Conservation (phyloP, 2,888 invertebrate species). For the Tenthredo amoena region DNA sequence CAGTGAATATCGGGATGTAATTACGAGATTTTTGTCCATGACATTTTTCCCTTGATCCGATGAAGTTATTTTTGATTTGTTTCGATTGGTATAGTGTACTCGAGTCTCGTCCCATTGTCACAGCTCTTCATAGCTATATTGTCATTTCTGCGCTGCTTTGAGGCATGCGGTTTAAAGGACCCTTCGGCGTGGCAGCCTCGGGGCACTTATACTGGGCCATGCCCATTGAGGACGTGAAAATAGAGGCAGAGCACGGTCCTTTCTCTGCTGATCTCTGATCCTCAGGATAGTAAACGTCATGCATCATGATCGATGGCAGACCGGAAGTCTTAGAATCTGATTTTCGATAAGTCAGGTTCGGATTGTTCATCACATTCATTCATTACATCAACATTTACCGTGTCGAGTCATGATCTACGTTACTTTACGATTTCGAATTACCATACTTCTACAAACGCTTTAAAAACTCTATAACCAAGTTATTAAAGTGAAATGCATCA, state of each 20-base stretch:
- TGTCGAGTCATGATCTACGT: neutral
- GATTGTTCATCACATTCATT: neutral
- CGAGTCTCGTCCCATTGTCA: neutral
- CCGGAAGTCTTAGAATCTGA: neutral
- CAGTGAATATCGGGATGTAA: neutral
- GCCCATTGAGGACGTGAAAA: neutral
- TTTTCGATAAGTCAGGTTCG: neutral
- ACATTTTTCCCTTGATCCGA: neutral
- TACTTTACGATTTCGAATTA: conserved; percentile 1
- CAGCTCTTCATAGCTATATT: neutral
- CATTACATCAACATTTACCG: neutral
- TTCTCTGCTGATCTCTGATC: neutral
- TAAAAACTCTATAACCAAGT: neutral
- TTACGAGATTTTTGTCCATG: neutral
- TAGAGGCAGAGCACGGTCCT: neutral
- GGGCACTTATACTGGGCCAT: neutral
- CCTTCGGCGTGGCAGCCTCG: too few species aligned
- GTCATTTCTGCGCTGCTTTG: neutral
- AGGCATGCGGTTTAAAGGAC: too few species aligned
- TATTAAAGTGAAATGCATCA: neutral
- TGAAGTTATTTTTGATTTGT: neutral
- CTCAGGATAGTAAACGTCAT: neutral
- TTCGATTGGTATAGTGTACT: neutral
- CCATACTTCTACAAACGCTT: neutral
- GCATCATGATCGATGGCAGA: neutral